These are phyloP conservation scores for Drosophila repleta DNA, from an alignment of 1,140 invertebrate genomes.

Conservation along the genomic window DNA sequence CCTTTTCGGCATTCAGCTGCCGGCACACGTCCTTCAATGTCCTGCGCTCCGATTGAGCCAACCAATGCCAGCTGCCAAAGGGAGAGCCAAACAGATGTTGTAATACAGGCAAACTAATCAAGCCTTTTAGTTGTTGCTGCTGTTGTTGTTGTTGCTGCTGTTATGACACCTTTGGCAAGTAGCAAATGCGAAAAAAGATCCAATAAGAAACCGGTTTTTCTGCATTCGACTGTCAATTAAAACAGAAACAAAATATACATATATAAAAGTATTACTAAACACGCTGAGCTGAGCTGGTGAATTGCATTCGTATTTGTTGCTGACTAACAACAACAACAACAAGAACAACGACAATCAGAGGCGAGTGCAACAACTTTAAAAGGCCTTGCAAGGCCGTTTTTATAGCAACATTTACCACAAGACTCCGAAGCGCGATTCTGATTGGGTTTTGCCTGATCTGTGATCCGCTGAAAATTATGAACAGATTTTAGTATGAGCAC, in stretches of 20 bases:
- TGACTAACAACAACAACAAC: constrained; percentile 58
- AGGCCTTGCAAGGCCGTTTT: constrained; percentile 79
- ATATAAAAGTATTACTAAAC: constrained; percentile 45
- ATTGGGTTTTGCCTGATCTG: constrained; percentile 5
- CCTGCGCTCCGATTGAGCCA: constrained; percentile 45
- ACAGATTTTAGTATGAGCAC: constrained; percentile 17
- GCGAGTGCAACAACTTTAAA: constrained; percentile 79
- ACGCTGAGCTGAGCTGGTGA: constrained; percentile 29
- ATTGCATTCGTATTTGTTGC: constrained; percentile 22
- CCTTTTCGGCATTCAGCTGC: constrained; percentile 61
- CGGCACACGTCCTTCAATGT: constrained; percentile 64
- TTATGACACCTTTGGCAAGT: constrained; percentile 73
- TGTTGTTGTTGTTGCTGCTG: constrained; percentile 29
- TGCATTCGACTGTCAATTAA: constrained; percentile 76
- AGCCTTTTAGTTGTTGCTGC: constrained; percentile 23
- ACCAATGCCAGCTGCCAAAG: constrained; percentile 35
- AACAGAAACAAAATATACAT: constrained; percentile 34
- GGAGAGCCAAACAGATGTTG: constrained; percentile 52
- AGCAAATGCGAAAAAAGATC: constrained; percentile 59
- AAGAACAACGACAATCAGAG: constrained; percentile 26
- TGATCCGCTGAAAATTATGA: constrained; percentile 30
- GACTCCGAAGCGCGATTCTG: not conserved
- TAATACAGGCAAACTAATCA: constrained; percentile 63
- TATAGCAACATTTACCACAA: constrained; percentile 51
- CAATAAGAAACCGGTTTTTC: constrained; percentile 59